Evolutionary conservation across 2,797 vertebrate genomes (phyloP).

Genomic region (Neostethus bicornis): DNA sequence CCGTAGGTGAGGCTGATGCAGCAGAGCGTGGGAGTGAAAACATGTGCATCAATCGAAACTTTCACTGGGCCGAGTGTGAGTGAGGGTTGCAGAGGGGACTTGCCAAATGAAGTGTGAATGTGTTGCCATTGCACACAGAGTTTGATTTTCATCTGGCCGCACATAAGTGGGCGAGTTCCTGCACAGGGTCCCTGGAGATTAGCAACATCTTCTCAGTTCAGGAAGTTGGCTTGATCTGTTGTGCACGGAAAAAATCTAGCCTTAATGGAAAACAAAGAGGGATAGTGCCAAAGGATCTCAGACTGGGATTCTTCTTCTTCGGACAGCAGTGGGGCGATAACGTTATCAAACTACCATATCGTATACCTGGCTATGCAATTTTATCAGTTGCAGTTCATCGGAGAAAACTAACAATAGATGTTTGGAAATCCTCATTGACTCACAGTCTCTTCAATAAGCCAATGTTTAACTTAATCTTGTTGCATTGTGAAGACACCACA

Average conservation of each 20-base stretch:
- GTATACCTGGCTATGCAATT: constrained; percentile 1
- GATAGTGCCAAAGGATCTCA: neutral
- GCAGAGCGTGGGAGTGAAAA: constrained; percentile 57
- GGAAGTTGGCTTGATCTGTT: constrained; percentile 26
- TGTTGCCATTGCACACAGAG: constrained; percentile 21
- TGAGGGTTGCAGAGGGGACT: constrained; percentile 21
- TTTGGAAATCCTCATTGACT: neutral
- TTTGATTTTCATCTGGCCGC: constrained; percentile 8
- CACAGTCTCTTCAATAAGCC: constrained; percentile 8
- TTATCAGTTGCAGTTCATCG: neutral
- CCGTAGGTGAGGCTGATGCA: constrained; percentile 23
- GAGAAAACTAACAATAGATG: constrained; percentile 4
- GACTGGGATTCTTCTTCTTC: neutral
- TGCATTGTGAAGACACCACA: constrained; percentile 26
- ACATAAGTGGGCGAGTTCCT: constrained; percentile 8
- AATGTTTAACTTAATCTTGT: constrained; percentile 7
- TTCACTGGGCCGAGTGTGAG: constrained; percentile 25
- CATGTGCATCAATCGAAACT: constrained; percentile 20
- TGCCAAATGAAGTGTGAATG: constrained; percentile 48
- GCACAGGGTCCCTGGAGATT: constrained; percentile 8
- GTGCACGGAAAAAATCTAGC: constrained; percentile 9
- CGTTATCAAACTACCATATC: neutral
- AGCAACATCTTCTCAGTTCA: constrained; percentile 35
- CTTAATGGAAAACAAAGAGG: neutral
- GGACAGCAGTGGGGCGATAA: neutral